Evolutionary conservation across 2,797 vertebrate genomes (phyloP), one percentile per base, ranked within the genome.

Genomic region (Crenuchus spilurus): DNA sequence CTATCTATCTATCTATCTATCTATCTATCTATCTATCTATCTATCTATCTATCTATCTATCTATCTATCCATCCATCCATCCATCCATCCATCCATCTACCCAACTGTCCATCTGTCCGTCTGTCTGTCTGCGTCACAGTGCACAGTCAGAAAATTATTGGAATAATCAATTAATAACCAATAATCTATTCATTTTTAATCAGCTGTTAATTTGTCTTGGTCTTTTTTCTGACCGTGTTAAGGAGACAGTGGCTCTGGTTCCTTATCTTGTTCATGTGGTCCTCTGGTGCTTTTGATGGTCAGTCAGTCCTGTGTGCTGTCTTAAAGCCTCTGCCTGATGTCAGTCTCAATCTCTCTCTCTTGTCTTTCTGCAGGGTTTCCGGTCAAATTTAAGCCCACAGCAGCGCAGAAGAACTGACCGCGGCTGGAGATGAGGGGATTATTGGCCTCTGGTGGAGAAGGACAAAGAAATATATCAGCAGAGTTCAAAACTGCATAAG

Each of bases 381-480:
- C 26, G 68, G 66, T 72, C 49, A 22, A 35, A 55, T 33, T 31
- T 6, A 31, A 30, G 22, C 6, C 42, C 37, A 61, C 71, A 58
- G 22, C 62, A 31, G 57, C 26, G 63, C 26, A 24, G 1, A 49
- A 68, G 49, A 77, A 69, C 54, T 65, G 65, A 49, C 61, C 55
- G 33, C 57, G 35, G 62, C 72, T 81, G 75, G 67, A 75, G 65
- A 69, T 63, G 55, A 75, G 63, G 22, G 69, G 66, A 72, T 78
- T 75, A 78, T 60, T 33, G 52, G 41, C 67, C 61, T 48, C 16
- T 35, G 28, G 11, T 33, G 31, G 63, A 74, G 72, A 57, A 69
- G 22, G 55, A 76, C 61, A 63, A 62, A 49, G 33, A 42, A 57
- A 55, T 31, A 18, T 41, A 67, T 42, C 44, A 72, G 57, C 35